These are phyloP conservation scores for Panthera tigris DNA, from an alignment of 2,113 vertebrate species.

Conservation along the genomic window DNA sequence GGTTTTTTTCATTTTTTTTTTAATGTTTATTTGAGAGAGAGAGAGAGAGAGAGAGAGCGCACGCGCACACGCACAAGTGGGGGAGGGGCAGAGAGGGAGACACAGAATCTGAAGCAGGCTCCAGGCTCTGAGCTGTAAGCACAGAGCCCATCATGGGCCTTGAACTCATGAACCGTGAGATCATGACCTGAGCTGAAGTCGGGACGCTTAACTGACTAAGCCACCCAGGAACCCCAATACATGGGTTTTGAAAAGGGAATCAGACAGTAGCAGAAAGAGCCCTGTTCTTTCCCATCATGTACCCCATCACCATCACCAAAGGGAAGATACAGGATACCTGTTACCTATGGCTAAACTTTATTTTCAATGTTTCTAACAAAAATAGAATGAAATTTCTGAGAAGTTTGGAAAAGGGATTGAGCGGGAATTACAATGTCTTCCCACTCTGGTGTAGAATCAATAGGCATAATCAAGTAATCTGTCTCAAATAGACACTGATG, in stretches of 20 bases:
- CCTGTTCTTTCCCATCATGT: not conserved
- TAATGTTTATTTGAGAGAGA: no score
- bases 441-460: not conserved
- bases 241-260: not conserved
- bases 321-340: not conserved
- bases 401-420: not conserved
- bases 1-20: not conserved
- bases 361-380: not conserved
- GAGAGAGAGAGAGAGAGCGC: no score
- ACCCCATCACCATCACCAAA: not conserved
- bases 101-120: no score
- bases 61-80: no score
- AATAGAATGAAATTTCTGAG: not conserved
- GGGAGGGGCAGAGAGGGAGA: no score
- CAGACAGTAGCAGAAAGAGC: not conserved
- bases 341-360: not conserved
- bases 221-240: not conserved
- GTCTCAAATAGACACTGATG: not conserved
- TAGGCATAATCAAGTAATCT: not conserved
- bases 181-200: no score
- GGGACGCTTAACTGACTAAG: no score
- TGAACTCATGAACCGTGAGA: no score
- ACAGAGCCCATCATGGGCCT: no score
- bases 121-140: no score
- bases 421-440: not conserved